Evolutionary conservation across 2,797 vertebrate genomes (phyloP).

Genomic region (Microchirus variegatus): DNA sequence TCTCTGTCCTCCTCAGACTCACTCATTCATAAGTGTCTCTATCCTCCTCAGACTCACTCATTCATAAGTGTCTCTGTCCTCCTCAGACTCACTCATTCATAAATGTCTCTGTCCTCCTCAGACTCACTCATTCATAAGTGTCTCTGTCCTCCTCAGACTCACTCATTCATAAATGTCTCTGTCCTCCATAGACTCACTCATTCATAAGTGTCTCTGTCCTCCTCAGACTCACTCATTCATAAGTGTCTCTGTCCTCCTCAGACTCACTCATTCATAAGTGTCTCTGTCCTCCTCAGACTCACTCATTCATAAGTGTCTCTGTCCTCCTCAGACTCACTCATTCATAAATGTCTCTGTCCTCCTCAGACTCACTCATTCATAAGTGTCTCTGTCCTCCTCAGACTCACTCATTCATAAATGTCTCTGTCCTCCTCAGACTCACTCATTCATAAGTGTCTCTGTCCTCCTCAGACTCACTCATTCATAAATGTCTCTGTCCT

Average conservation of each 20-base stretch:
- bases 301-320: too few relatives aligned
- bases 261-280: neutral
- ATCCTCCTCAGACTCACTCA: too few relatives aligned
- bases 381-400: too few relatives aligned
- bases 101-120: too few relatives aligned
- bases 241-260: too few relatives aligned
- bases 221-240: constrained; percentile 89
- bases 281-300: constrained; percentile 84
- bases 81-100: constrained; percentile 89
- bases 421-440: constrained; percentile 84
- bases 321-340: too few relatives aligned
- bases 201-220: constrained; percentile 9
- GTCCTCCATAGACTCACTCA: too few relatives aligned
- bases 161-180: too few relatives aligned
- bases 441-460: too few relatives aligned
- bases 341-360: constrained; percentile 9
- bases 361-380: constrained; percentile 89
- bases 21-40: too few relatives aligned
- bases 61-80: constrained; percentile 9
- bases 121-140: neutral
- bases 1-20: constrained; percentile 84
- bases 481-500: constrained; percentile 9
- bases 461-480: too few relatives aligned
- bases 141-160: constrained; percentile 84
- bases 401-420: neutral